phyloP scores from a whole-genome alignment of 2,888 invertebrate species.

The Boloria euphrosyne region DNA sequence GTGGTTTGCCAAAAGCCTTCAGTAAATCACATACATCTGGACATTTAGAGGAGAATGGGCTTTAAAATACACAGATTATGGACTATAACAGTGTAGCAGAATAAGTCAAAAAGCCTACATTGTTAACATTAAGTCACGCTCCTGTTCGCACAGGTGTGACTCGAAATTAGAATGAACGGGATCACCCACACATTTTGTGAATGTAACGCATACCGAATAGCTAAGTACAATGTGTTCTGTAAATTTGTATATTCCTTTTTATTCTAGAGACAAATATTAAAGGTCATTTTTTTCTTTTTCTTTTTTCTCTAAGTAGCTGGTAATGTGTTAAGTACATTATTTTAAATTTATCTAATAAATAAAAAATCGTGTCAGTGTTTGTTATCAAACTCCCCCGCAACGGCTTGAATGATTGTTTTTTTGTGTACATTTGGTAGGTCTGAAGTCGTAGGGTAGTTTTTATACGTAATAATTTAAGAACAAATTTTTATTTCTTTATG shows the following conservation, averaged over 20 bases:
- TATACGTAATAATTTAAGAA: no score
- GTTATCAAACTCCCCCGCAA: no score
- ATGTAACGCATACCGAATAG: conserved; percentile 35
- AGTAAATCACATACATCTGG: conserved; percentile 26
- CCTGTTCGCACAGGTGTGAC: conserved; percentile 33
- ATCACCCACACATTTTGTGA: conserved; percentile 31
- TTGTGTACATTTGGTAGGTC: no score
- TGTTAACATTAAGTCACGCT: conserved; percentile 39
- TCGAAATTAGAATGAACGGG: conserved; percentile 37
- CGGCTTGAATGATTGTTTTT: no score
- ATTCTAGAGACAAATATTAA: background rate
- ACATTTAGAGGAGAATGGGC: conserved; percentile 18
- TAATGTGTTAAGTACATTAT: no score
- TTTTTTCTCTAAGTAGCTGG: no score
- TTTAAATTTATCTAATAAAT: no score
- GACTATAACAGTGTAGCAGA: conserved; percentile 17
- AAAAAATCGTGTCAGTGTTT: no score
- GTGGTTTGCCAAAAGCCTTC: conserved; percentile 40
- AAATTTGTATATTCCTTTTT: conserved; percentile 7
- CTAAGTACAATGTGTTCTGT: conserved; percentile 12
- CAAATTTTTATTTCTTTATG: no score
- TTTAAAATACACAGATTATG: conserved; percentile 17
- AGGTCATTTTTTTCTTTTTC: background rate
- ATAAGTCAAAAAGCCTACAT: conserved; percentile 32
- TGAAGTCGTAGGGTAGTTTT: no score